Conservation (phyloP, 2,113 vertebrate genomes). For the Oreochromis tanganicae region DNA sequence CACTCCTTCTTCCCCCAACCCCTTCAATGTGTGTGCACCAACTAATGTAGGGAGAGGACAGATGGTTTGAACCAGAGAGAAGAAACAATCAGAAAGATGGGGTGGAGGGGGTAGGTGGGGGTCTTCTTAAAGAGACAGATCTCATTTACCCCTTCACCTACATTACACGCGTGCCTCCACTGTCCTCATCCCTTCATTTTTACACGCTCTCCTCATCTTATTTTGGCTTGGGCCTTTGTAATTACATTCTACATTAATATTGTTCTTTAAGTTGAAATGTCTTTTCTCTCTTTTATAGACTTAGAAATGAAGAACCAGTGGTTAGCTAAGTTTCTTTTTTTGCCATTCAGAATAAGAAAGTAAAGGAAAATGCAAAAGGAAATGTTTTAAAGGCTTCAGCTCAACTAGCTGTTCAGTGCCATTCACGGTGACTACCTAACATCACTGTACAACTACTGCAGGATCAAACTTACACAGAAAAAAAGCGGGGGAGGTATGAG, state of each 20-base stretch:
- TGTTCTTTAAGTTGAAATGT: not conserved
- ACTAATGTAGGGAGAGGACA: constrained; percentile 18
- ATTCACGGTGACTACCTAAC: not conserved
- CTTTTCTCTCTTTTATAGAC: not conserved
- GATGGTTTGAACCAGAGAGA: constrained; percentile 53
- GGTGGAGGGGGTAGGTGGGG: not conserved
- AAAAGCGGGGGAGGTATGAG: too few relatives aligned
- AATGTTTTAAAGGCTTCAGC: too few relatives aligned
- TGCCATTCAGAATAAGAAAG: not conserved
- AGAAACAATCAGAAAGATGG: constrained; percentile 61
- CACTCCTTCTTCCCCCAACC: not conserved
- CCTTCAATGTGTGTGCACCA: not conserved
- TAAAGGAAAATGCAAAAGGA: not conserved
- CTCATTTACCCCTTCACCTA: constrained; percentile 61
- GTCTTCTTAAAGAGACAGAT: constrained; percentile 66
- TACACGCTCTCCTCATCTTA: not conserved
- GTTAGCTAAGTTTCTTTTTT: not conserved
- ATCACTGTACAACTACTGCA: too few relatives aligned
- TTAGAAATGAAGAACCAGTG: not conserved
- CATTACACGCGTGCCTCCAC: constrained; percentile 16
- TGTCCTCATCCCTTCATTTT: not conserved
- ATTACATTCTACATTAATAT: not conserved
- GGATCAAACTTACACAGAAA: too few relatives aligned
- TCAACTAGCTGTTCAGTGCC: not conserved
- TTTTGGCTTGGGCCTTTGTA: not conserved